Percentiles rank a stretch among this genome's conserved stretches.
These are phyloP conservation scores for Temnothorax ravouxi DNA, from an alignment of 2,888 invertebrate species.

Conservation along the genomic window DNA sequence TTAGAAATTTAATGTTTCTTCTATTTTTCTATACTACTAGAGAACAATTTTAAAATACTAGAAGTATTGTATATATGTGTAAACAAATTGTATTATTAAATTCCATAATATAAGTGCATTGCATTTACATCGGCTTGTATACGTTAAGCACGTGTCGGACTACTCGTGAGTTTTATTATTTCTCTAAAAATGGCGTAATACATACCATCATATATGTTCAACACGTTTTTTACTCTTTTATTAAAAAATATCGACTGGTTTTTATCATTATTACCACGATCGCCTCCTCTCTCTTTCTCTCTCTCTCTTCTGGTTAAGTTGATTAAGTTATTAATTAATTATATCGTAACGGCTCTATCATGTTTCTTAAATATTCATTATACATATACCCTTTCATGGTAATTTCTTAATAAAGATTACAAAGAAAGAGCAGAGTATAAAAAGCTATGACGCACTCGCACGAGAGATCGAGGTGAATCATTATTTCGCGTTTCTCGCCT, in stretches of 20 bases:
- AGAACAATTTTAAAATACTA: not conserved
- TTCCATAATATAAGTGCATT: not conserved
- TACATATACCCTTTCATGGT: not conserved
- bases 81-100: not conserved
- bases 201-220: not conserved
- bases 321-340: not conserved
- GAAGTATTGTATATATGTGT: not conserved
- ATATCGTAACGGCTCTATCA: not conserved
- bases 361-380: not conserved
- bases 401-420: constrained; percentile 7
- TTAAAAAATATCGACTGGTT: not conserved
- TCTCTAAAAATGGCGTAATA: not conserved
- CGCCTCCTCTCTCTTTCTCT: not conserved
- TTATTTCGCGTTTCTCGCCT: constrained; percentile 8
- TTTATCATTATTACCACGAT: not conserved
- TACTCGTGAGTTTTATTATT: not conserved
- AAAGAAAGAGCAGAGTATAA: not conserved
- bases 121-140: not conserved
- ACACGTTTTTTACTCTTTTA: constrained; percentile 1
- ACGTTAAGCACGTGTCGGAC: not conserved
- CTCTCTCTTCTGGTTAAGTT: not conserved
- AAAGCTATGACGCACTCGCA: not conserved
- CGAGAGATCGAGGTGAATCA: constrained; percentile 17
- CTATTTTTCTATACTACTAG: not conserved
- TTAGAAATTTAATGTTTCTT: constrained; percentile 5